A percentile compares a stretch with the other conserved stretches of the same genome.
Evolutionary conservation across 2,888 invertebrate species (phyloP).

Genomic region (Maniola hyperantus): DNA sequence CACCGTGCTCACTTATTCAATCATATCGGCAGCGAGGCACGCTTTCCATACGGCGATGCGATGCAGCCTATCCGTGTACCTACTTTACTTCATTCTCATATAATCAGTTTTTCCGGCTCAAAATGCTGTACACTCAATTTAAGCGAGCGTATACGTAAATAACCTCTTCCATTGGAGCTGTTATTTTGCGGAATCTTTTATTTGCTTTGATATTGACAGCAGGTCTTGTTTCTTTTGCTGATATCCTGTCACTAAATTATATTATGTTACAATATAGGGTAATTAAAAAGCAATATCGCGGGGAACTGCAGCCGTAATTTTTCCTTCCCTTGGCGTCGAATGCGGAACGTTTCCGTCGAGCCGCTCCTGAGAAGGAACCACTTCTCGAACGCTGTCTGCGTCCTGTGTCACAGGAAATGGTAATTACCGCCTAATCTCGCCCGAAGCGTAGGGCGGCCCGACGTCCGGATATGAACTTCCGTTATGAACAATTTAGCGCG

Average conservation of each 20-base stretch:
- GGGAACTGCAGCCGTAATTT: conserved; percentile 50
- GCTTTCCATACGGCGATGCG: conserved; percentile 51
- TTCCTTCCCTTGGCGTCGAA: conserved; percentile 57
- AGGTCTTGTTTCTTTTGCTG: background rate
- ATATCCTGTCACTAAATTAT: background rate
- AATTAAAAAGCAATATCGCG: conserved; percentile 46
- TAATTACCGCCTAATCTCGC: conserved; percentile 84
- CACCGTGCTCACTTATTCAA: conserved; percentile 77
- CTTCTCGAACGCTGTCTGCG: conserved; percentile 68
- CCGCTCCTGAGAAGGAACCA: conserved; percentile 53
- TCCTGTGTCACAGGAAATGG: conserved; percentile 80
- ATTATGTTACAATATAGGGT: conserved; percentile 21
- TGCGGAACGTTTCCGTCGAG: conserved; percentile 53
- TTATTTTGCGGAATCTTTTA: conserved; percentile 39
- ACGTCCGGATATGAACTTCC: conserved; percentile 92
- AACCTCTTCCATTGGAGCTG: conserved; percentile 43
- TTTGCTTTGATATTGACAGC: conserved; percentile 14
- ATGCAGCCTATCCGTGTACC: conserved; percentile 58
- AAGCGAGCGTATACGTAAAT: conserved; percentile 47
- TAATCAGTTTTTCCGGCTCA: conserved; percentile 71
- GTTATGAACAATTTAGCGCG: conserved; percentile 91
- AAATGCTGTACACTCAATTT: conserved; percentile 60
- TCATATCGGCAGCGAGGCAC: conserved; percentile 68
- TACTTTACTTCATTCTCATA: conserved; percentile 64
- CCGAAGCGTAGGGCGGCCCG: conserved; percentile 77